Conservation (phyloP, 2,888 invertebrate genomes). For the Dorcus parallelipipedus region DNA sequence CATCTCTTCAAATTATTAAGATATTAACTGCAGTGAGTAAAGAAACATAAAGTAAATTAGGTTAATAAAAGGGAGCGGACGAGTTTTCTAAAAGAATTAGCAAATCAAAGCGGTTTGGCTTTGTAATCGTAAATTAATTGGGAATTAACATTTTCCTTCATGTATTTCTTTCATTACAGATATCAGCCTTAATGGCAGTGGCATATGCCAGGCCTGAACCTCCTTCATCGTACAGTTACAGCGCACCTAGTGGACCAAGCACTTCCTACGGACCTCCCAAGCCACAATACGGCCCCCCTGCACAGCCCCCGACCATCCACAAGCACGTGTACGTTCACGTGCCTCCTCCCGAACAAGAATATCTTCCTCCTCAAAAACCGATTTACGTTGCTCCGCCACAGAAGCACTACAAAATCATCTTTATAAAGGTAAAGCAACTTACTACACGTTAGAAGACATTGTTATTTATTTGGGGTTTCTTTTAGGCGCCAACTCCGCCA, state of each 20-base stretch:
- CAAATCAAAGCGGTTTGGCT: too few species aligned
- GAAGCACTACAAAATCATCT: slow-evolving; percentile 81
- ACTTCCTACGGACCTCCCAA: slow-evolving; percentile 53
- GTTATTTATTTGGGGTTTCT: neutral
- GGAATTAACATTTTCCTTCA: neutral
- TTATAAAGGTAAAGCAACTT: slow-evolving; percentile 63
- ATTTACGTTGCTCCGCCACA: slow-evolving; percentile 61
- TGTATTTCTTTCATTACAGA: slow-evolving; percentile 29
- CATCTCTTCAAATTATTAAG: too few species aligned
- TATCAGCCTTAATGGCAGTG: slow-evolving; percentile 45
- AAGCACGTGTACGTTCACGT: slow-evolving; percentile 91
- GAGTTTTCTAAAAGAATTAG: too few species aligned
- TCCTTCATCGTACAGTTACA: slow-evolving; percentile 43
- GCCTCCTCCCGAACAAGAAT: slow-evolving; percentile 82
- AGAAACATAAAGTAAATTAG: too few species aligned
- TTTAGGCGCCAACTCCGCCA: slow-evolving; percentile 76
- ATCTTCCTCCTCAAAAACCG: slow-evolving; percentile 62
- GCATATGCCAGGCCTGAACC: slow-evolving; percentile 49
- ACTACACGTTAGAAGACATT: neutral
- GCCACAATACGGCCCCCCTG: slow-evolving; percentile 68
- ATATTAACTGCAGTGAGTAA: too few species aligned
- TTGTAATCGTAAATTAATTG: too few species aligned
- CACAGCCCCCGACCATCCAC: slow-evolving; percentile 74
- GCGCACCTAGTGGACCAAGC: slow-evolving; percentile 49
- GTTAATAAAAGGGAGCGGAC: too few species aligned